A percentile compares a stretch with the other conserved stretches of the same genome.
These are phyloP conservation scores for Pollimyrus isidori DNA, from an alignment of 2,113 vertebrate genomes.

Conservation along the genomic window DNA sequence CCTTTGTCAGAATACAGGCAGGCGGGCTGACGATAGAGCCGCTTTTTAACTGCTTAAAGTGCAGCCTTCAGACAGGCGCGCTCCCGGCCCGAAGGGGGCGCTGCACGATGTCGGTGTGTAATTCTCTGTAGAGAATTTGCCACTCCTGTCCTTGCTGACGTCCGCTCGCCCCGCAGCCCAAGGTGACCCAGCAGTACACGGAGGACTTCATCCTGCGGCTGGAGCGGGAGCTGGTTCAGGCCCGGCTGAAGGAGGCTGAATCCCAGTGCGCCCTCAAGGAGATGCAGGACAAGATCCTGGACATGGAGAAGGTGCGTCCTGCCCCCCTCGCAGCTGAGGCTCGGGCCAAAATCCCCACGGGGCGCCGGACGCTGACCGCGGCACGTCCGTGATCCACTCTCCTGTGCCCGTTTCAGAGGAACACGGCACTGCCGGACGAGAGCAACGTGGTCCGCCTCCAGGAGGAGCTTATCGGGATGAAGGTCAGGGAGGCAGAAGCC, in stretches of 20 bases:
- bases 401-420: conserved; percentile 64
- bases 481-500: conserved; percentile 89
- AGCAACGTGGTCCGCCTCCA: conserved; percentile 90
- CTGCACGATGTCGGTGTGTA: background rate
- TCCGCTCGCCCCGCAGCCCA: conserved; percentile 55
- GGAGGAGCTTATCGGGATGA: conserved; percentile 90
- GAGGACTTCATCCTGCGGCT: conserved; percentile 92
- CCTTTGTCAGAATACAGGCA: background rate
- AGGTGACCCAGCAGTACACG: conserved; percentile 74
- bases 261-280: conserved; percentile 93
- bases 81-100: background rate
- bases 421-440: conserved; percentile 87
- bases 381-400: background rate
- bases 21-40: background rate
- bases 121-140: background rate
- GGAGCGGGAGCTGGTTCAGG: conserved; percentile 90
- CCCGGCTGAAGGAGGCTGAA: conserved; percentile 89
- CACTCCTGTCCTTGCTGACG: background rate
- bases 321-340: background rate
- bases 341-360: background rate
- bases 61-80: background rate
- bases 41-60: background rate
- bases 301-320: conserved; percentile 82
- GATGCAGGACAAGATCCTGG: conserved; percentile 97
- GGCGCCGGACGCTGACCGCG: background rate